Evolutionary conservation across 2,888 invertebrate species (phyloP).

Genomic region (Drosophila multiciliata): DNA sequence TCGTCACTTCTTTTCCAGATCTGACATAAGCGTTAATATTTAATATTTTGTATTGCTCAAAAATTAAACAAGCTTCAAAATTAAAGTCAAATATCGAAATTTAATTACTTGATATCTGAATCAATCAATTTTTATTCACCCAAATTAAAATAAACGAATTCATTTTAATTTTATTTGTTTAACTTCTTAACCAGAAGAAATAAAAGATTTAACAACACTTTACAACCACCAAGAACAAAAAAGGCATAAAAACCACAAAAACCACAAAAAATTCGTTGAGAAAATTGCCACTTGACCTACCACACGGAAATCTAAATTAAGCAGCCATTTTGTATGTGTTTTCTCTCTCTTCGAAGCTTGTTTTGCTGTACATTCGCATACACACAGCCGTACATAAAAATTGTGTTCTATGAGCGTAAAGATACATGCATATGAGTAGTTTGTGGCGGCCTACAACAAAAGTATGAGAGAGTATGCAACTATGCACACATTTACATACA

Average conservation of each 20-base stretch:
- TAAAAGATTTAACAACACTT: not conserved
- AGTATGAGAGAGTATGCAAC: not conserved
- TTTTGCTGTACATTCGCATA: slow-evolving; percentile 8
- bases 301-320: slow-evolving; percentile 76
- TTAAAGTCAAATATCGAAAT: not conserved
- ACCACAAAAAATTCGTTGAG: slow-evolving; percentile 46
- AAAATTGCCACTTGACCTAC: slow-evolving; percentile 78
- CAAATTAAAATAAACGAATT: not conserved
- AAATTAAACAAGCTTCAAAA: not conserved
- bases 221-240: not conserved
- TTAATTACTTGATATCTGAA: not conserved
- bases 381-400: not conserved
- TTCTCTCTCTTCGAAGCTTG: slow-evolving; percentile 25
- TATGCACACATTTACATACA: not conserved
- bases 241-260: not conserved
- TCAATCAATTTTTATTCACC: not conserved
- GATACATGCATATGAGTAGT: not conserved
- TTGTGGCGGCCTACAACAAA: not conserved
- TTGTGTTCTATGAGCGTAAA: not conserved
- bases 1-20: too few relatives aligned
- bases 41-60: not conserved
- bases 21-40: too few relatives aligned
- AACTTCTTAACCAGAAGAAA: not conserved
- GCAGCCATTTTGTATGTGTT: slow-evolving; percentile 55
- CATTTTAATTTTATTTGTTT: not conserved